phyloP scores from a whole-genome alignment of 1,140 invertebrate species.

The Drosophila pseudoananassae region DNA sequence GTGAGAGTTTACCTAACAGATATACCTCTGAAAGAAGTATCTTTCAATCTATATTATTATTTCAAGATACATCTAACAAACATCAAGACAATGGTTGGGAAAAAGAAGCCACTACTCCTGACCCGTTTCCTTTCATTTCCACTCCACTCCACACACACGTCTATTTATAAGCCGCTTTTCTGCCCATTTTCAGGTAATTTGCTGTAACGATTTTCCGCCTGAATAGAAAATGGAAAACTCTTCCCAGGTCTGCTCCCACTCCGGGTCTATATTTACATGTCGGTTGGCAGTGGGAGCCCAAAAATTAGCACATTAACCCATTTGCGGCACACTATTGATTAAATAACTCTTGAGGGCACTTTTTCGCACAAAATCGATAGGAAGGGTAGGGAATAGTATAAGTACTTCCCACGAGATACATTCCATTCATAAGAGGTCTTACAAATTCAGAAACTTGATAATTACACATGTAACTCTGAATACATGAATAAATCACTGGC shows the following conservation, averaged over 20 bases:
- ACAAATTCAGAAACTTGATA: constrained; percentile 54
- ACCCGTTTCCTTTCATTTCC: constrained; percentile 54
- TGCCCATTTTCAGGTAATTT: constrained; percentile 71
- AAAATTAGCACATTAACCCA: constrained; percentile 81
- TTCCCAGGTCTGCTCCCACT: constrained; percentile 1
- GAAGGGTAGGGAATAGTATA: constrained; percentile 37
- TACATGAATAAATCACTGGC: constrained; percentile 68
- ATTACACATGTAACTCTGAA: constrained; percentile 54
- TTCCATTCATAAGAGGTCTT: constrained; percentile 12
- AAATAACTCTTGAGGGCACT: constrained; percentile 56
- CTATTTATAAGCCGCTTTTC: constrained; percentile 64
- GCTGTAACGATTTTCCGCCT: constrained; percentile 78
- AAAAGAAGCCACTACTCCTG: constrained; percentile 55
- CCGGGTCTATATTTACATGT: constrained; percentile 45
- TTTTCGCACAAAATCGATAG: constrained; percentile 60
- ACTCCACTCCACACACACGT: constrained; percentile 19
- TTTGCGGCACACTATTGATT: constrained; percentile 67
- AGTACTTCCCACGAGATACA: constrained; percentile 19
- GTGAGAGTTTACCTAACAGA: not conserved
- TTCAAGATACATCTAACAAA: too few relatives aligned
- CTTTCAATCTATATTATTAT: not conserved
- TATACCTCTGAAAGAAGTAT: too few relatives aligned
- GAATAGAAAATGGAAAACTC: constrained; percentile 54
- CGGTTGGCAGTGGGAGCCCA: constrained; percentile 50
- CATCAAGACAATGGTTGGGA: constrained; percentile 33